phyloP scores from a whole-genome alignment of 2,113 vertebrate genomes.

The Stomatorhinus ivindoensis region DNA sequence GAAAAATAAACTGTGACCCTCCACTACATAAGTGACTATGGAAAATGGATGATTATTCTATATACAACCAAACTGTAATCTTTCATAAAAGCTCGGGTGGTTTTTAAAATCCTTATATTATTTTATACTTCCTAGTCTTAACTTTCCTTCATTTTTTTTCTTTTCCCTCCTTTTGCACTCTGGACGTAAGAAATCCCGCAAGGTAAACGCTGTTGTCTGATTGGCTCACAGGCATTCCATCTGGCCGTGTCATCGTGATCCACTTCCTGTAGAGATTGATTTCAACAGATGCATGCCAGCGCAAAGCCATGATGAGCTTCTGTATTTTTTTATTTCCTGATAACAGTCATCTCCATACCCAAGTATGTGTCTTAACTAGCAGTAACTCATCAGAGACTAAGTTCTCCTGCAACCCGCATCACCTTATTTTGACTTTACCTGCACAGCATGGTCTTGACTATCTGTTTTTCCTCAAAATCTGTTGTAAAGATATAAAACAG shows the following conservation, averaged over 20 bases:
- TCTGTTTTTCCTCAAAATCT: not conserved
- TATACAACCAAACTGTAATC: not conserved
- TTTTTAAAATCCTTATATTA: slow-evolving; percentile 31
- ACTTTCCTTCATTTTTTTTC: slow-evolving; percentile 32
- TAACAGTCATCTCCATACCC: not conserved
- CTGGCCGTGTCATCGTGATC: slow-evolving; percentile 21
- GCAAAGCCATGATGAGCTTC: not conserved
- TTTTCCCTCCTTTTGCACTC: slow-evolving; percentile 62
- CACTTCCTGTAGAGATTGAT: slow-evolving; percentile 5
- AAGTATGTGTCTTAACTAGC: not conserved
- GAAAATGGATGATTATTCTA: not conserved
- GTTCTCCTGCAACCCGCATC: not conserved
- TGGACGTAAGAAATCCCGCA: slow-evolving; percentile 99
- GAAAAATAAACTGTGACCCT: not conserved
- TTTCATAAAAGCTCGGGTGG: not conserved
- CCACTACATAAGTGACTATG: not conserved
- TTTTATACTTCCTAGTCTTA: slow-evolving; percentile 47
- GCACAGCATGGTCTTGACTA: not conserved
- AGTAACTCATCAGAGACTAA: not conserved
- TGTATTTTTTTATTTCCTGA: not conserved
- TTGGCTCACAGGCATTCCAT: slow-evolving; percentile 35
- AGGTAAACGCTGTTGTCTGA: slow-evolving; percentile 76
- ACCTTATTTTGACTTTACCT: not conserved
- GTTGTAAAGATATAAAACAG: slow-evolving; percentile 13
- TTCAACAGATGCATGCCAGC: not conserved